Conservation (phyloP, 2,888 invertebrate genomes). For the Lamellibrachia columna region DNA sequence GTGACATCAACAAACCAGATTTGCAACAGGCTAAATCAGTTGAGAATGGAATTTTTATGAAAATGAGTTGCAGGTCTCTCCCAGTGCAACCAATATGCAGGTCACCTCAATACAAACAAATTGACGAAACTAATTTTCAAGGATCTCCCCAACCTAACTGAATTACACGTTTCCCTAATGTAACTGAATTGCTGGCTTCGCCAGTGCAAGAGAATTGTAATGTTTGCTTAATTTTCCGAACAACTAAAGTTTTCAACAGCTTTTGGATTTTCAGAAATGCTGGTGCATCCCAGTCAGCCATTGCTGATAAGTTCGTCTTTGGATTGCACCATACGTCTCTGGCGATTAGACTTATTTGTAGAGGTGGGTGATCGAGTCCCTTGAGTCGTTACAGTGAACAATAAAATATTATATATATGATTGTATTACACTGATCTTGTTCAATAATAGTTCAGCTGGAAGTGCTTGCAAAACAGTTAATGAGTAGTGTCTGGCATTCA, state of each 20-base stretch:
- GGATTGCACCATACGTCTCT: slow-evolving; percentile 55
- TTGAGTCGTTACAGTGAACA: not conserved
- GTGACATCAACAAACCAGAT: too few relatives aligned
- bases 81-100: too few relatives aligned
- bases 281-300: slow-evolving; percentile 49
- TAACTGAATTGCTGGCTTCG: not conserved
- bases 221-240: not conserved
- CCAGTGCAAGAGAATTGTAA: not conserved
- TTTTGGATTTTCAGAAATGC: slow-evolving; percentile 40
- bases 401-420: too few relatives aligned
- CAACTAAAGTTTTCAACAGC: not conserved
- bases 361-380: slow-evolving; percentile 43
- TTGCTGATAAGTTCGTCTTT: slow-evolving; percentile 54
- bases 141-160: not conserved
- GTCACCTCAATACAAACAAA: too few relatives aligned
- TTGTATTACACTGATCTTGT: too few relatives aligned
- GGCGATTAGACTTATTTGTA: slow-evolving; percentile 58
- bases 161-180: not conserved
- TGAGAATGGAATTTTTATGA: too few relatives aligned
- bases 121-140: too few relatives aligned
- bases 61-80: too few relatives aligned
- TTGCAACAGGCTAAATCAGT: too few relatives aligned
- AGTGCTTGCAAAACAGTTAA: too few relatives aligned
- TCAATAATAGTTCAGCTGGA: too few relatives aligned
- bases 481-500: too few relatives aligned